These are phyloP conservation scores for Sipunculus nudus DNA, from an alignment of 2,888 invertebrate genomes.

Conservation along the genomic window DNA sequence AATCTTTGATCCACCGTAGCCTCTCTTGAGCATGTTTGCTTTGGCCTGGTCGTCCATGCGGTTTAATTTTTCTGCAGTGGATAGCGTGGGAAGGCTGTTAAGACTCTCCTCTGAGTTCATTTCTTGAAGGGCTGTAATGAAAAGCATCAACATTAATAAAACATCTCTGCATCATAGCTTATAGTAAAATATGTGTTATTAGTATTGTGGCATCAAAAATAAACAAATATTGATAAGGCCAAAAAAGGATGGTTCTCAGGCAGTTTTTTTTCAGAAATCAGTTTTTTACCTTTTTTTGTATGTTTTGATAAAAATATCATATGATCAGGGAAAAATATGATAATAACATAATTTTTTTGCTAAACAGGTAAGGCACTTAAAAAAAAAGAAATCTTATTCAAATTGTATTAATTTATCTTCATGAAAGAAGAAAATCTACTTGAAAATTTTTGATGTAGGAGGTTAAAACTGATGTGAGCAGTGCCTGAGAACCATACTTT, in stretches of 20 bases:
- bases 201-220: not conserved
- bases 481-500: no score
- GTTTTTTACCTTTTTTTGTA: not conserved
- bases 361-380: no score
- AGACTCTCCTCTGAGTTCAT: slow-evolving; percentile 20
- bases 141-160: not conserved
- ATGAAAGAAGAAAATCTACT: no score
- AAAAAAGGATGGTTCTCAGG: no score
- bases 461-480: no score
- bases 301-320: not conserved
- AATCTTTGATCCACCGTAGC: slow-evolving; percentile 14
- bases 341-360: no score
- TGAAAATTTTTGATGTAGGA: no score
- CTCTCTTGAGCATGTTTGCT: not conserved
- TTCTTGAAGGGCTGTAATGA: slow-evolving; percentile 28
- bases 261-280: not conserved
- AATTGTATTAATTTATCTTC: no score
- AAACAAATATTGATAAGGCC: not conserved
- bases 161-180: not conserved
- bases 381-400: no score
- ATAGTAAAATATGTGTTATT: not conserved
- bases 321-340: no score
- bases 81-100: slow-evolving; percentile 24
- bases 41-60: slow-evolving; percentile 18
- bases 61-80: slow-evolving; percentile 37